Evolutionary conservation across 2,888 invertebrate genomes (phyloP), one percentile per base, ranked within the genome.

Genomic region (Leucoptera coffeella): DNA sequence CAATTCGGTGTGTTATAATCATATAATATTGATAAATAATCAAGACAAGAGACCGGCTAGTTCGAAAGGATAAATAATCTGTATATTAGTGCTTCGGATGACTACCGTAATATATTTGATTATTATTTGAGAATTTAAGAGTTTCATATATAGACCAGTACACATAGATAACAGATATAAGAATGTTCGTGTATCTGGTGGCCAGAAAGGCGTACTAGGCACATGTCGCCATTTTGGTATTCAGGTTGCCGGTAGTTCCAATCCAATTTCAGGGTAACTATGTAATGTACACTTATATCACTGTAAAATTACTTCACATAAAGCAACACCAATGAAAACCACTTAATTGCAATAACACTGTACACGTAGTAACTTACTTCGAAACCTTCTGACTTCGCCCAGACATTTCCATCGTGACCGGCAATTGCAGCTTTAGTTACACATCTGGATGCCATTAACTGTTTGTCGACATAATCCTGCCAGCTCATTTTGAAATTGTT

Each of bases 381-480:
- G 71, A 92, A 92, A 71, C 82, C 86, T 45, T 85, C 89, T 35
- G 90, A 90, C 77, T 88, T 90, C 50, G 91, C 92, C 92, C 92
- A 92, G 61, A 91, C 79, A 75, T 88, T 89, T 61, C 92, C 92
- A 71, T 92, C 91, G 77, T 88, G 90, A 71, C 92, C 92, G 60
- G 88, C 89, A 72, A 92, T 92, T 59, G 89, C 90, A 52, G 91
- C 92, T 80, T 88, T 89, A 73, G 85, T 85, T 55, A 92, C 90
- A 83, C 90, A 91, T 73, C 85, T 84, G 69, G 91, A 90, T 62
- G 90, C 90, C 77, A 92, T 79, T 77, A 92, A 84, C 78, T 92
- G 92, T 80, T 90, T 91, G 78, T 91, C 91, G 74, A 92, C 88
- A 80, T 92, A 92, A 85, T 91, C 91, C 85, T 92, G 91, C 92